Evolutionary conservation across 2,113 vertebrate genomes (phyloP), one percentile per base, ranked within the genome.

Genomic region (Verasper variegatus): DNA sequence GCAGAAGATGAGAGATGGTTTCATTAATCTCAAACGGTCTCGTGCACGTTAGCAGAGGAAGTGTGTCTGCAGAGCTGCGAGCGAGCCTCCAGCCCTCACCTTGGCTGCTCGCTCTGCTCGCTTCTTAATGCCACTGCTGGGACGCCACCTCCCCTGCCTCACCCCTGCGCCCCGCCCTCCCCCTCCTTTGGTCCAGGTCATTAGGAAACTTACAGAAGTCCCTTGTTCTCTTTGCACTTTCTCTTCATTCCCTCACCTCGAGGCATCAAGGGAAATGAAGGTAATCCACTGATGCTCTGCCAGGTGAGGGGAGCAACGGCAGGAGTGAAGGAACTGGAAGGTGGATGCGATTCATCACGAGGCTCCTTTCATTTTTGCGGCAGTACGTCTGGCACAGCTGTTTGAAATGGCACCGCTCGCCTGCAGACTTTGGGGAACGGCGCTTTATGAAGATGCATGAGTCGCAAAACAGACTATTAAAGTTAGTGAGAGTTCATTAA

Each of bases 401-500:
- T 87, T 89, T 89, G 84, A 89, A 91, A 92, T 78, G 87, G 83
- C 89, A 78, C 57, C 76, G 45, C 65, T 88, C 35, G 87, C 91
- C 84, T 78, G 80, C 72, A 89, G 88, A 90, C 85, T 85, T 83
- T 66, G 77, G 85, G 79, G 82, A 85, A 85, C 82, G 86, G 68
- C 21, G 71, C 86, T 91, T 93, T 89, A 91, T 93, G 88, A 86
- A 93, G 91, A 92, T 71, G 86, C 92, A 92, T 88, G 90, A 84
- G 88, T 74, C 51, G 74, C 81, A 88, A 89, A 91, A 89, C 85
- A 82, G 84, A 87, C 87, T 82, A 89, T 90, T 88, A 91, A 88
- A 92, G 88, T 89, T 90, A 87, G 89, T 63, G 80, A 85, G 87
- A 92, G 86, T 91, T 93, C 89, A 91, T 91, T 94, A 93, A 91